Percentiles rank a stretch among this genome's conserved stretches.
These are phyloP conservation scores for Limonius californicus DNA, from an alignment of 1,140 invertebrate species.

Conservation along the genomic window DNA sequence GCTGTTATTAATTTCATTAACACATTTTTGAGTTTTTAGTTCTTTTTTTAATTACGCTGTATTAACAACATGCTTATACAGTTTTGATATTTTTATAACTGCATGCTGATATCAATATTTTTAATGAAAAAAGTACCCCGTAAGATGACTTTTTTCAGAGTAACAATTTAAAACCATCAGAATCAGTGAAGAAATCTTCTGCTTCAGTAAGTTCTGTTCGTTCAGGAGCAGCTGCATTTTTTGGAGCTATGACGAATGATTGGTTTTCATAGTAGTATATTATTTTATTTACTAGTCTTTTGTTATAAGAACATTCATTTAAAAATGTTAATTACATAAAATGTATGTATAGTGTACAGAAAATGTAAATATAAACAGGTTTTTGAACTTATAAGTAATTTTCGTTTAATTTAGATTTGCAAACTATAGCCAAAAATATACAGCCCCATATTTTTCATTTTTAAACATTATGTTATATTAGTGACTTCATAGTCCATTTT, in stretches of 20 bases:
- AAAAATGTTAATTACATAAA: not conserved
- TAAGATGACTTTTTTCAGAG: constrained; percentile 9
- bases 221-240: constrained; percentile 69
- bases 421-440: too few species aligned
- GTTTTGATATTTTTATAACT: too few species aligned
- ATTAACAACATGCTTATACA: too few species aligned
- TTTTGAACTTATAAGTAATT: too few species aligned
- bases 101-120: too few species aligned
- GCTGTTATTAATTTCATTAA: not conserved
- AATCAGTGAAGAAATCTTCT: constrained; percentile 29
- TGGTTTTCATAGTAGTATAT: constrained; percentile 57
- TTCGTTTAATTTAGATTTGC: too few species aligned
- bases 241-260: constrained; percentile 73
- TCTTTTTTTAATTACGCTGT: too few species aligned
- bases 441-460: too few species aligned
- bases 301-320: not conserved
- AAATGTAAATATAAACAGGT: not conserved
- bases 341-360: too few species aligned
- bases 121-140: too few species aligned
- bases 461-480: too few species aligned
- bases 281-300: not conserved
- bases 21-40: not conserved
- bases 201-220: constrained; percentile 49
- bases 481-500: too few species aligned
- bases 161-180: constrained; percentile 19